These are phyloP conservation scores for Dolichotis patagonum DNA, from an alignment of 2,113 vertebrate genomes.

Conservation along the genomic window DNA sequence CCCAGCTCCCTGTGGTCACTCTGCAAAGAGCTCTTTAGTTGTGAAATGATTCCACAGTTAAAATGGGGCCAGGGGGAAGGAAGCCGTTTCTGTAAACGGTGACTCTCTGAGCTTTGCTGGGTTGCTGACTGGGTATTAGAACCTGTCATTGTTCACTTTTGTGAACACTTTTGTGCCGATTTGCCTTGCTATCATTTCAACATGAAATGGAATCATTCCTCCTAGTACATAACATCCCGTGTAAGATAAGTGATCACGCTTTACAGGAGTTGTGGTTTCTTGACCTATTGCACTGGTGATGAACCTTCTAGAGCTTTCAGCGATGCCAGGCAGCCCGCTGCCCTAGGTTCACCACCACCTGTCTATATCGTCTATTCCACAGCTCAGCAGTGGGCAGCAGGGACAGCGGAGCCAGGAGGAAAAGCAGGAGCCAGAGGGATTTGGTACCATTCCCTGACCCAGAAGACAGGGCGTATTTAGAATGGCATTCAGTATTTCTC, in stretches of 20 bases:
- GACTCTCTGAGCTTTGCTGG: not conserved
- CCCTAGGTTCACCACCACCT: not conserved
- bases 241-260: not conserved
- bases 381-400: not conserved
- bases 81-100: not conserved
- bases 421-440: not conserved
- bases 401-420: not conserved
- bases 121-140: conserved; percentile 26
- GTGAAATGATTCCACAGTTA: not conserved
- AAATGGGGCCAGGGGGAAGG: not conserved
- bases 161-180: not conserved
- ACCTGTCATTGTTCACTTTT: not conserved
- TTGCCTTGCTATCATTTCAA: conserved; percentile 32
- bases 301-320: not conserved
- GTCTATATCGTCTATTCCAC: not conserved
- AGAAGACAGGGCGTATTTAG: not conserved
- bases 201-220: not conserved
- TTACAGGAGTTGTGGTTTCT: not conserved
- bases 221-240: not conserved
- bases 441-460: not conserved
- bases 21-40: not conserved
- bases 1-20: not conserved
- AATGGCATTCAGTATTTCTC: not conserved
- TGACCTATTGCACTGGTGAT: not conserved
- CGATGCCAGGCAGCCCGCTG: not conserved